phyloP scores from a whole-genome alignment of 2,797 vertebrate genomes.

The Nyctalus aviator region DNA sequence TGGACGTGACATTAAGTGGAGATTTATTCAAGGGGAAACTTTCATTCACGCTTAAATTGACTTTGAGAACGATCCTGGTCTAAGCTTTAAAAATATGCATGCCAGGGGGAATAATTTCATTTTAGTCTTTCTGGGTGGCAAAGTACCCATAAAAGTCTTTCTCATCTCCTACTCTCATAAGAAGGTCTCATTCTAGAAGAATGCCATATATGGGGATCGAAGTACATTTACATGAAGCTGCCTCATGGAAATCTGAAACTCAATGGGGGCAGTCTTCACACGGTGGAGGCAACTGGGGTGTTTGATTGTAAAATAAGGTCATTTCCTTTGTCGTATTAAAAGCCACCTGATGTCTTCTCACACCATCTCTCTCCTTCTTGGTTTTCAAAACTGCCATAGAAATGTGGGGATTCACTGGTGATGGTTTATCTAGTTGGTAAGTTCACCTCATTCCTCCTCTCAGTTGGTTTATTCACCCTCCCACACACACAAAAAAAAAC shows the following conservation, averaged over 20 bases:
- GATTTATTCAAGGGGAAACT: slow-evolving; percentile 41
- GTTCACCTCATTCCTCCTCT: neutral
- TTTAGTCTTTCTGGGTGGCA: neutral
- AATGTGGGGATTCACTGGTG: neutral
- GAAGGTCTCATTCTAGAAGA: neutral
- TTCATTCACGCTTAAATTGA: slow-evolving; percentile 45
- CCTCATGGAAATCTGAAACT: neutral
- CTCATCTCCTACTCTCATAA: neutral
- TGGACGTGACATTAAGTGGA: neutral
- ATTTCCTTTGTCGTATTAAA: neutral
- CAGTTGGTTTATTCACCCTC: neutral
- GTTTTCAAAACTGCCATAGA: neutral
- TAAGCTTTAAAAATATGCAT: slow-evolving; percentile 21
- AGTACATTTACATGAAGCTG: neutral
- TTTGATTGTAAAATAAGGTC: neutral
- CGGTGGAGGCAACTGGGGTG: neutral
- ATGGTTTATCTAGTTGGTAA: neutral
- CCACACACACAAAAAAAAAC: neutral
- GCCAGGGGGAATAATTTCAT: neutral
- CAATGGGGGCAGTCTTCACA: neutral
- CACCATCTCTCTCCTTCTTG: neutral
- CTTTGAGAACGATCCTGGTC: slow-evolving; percentile 12
- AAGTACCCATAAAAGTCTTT: slow-evolving; percentile 5
- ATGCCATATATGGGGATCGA: neutral
- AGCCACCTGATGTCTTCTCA: neutral